phyloP scores from a whole-genome alignment of 35 echinoderm and acorn worm species.

The Heliocidaris tuberculata region DNA sequence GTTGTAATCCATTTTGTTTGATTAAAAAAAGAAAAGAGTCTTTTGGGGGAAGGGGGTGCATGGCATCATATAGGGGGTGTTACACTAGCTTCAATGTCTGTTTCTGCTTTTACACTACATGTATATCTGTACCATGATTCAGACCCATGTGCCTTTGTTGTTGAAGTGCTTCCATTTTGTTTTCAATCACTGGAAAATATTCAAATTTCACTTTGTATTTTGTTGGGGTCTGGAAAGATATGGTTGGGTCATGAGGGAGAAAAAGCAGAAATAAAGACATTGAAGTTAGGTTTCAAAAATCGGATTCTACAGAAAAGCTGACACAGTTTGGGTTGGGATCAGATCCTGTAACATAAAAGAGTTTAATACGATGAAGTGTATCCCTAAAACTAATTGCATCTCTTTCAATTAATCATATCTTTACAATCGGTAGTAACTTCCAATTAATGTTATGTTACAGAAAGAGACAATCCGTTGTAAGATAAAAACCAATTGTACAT shows the following conservation, averaged over 20 bases:
- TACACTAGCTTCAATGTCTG: background rate
- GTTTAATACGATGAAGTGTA: too few species aligned
- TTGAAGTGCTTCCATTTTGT: background rate
- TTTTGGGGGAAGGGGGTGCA: too few species aligned
- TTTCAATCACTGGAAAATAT: background rate
- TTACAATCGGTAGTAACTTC: too few species aligned
- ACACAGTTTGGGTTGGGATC: too few species aligned
- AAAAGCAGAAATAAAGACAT: background rate
- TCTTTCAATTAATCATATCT: too few species aligned
- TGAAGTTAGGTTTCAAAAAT: background rate
- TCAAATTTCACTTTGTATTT: background rate
- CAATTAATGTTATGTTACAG: too few species aligned
- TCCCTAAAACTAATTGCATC: too few species aligned
- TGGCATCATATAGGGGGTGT: background rate
- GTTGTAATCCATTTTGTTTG: too few species aligned
- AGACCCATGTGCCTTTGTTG: conserved; percentile 8
- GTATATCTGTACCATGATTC: background rate
- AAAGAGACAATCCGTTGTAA: too few species aligned
- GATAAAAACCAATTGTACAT: too few species aligned
- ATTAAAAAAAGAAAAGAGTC: too few species aligned
- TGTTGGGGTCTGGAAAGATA: background rate
- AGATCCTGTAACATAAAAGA: too few species aligned
- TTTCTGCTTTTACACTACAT: background rate
- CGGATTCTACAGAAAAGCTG: background rate
- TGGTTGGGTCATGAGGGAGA: background rate